Conservation (phyloP, 2,797 vertebrate species). For the Babyrousa celebensis region DNA sequence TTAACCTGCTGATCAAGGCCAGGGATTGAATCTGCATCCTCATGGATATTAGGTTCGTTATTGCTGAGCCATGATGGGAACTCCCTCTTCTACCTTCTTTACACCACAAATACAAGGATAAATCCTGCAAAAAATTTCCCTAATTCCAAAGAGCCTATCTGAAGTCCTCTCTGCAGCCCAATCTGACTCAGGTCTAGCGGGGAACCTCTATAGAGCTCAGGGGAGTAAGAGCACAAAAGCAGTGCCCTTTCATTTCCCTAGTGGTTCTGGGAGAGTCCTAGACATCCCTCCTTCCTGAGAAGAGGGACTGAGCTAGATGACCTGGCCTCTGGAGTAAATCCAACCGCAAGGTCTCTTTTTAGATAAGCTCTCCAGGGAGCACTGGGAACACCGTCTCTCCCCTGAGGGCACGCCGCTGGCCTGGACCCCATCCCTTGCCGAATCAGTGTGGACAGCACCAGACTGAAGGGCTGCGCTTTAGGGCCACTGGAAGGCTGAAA, state of each 20-base stretch:
- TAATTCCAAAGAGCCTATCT: not conserved
- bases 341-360: conserved; percentile 36
- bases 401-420: not conserved
- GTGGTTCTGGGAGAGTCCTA: not conserved
- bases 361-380: not conserved
- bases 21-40: too few species aligned
- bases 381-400: not conserved
- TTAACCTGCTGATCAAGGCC: too few species aligned
- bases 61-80: too few species aligned
- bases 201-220: not conserved
- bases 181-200: not conserved
- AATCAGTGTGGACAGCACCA: not conserved
- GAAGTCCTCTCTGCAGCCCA: not conserved
- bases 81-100: conserved; percentile 10
- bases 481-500: conserved; percentile 22
- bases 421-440: not conserved
- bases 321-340: not conserved
- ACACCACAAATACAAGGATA: not conserved
- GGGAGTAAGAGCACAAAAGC: not conserved
- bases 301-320: not conserved
- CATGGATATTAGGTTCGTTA: too few species aligned
- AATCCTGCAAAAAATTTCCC: not conserved
- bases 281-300: not conserved
- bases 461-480: not conserved
- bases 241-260: not conserved